Percentiles rank a stretch among this genome's conserved stretches.
Evolutionary conservation across 2,113 vertebrate genomes (phyloP).

Genomic region (Lophius piscatorius): DNA sequence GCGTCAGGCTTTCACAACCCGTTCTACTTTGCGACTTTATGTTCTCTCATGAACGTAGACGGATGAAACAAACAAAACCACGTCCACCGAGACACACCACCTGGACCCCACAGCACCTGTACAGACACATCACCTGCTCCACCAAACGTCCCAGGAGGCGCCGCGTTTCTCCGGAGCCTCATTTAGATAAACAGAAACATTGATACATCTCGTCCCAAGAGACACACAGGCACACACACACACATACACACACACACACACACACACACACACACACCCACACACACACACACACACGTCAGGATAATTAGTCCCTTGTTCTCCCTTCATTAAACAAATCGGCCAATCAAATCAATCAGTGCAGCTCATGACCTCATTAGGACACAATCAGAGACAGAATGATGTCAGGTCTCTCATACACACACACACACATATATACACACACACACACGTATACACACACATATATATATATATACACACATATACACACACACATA

Average conservation of each 20-base stretch:
- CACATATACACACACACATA: too few species aligned
- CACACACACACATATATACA: too few species aligned
- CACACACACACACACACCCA: constrained; percentile 4
- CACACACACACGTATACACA: too few species aligned
- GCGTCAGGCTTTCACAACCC: too few species aligned
- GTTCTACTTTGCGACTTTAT: too few species aligned
- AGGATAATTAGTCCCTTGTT: constrained; percentile 40
- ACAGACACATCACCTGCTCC: constrained; percentile 3
- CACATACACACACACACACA: constrained; percentile 9
- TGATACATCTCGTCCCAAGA: constrained; percentile 19
- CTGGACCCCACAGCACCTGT: background rate
- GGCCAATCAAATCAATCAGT: too few species aligned
- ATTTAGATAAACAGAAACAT: constrained; percentile 26
- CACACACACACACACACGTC: background rate
- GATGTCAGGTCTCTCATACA: too few species aligned
- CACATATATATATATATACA: too few species aligned
- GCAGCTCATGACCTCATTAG: too few species aligned
- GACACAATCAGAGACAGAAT: too few species aligned
- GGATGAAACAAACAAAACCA: background rate
- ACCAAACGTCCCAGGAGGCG: background rate
- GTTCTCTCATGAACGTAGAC: too few species aligned
- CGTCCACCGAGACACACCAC: background rate
- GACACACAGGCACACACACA: constrained; percentile 3
- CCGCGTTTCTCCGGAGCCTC: constrained; percentile 16
- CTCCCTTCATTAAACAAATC: constrained; percentile 34